Evolutionary conservation across 2,888 invertebrate species (phyloP).

Genomic region (Meta bourneti): DNA sequence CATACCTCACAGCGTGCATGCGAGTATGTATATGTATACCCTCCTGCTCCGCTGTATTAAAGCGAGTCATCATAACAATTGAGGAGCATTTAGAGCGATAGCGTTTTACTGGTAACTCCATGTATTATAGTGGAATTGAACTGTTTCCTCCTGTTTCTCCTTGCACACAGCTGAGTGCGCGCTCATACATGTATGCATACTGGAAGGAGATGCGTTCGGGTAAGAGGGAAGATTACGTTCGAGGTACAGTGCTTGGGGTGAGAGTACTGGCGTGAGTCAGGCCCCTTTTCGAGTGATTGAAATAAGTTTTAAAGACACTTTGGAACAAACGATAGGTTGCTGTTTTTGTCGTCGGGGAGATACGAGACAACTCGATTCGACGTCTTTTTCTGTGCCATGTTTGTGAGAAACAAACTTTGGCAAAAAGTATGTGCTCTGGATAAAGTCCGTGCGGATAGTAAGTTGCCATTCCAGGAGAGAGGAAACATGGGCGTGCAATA

Average conservation of each 20-base stretch:
- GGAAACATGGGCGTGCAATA: neutral
- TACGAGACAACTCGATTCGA: neutral
- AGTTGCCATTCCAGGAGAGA: neutral
- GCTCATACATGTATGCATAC: conserved; percentile 39
- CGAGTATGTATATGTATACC: neutral
- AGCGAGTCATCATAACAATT: conserved; percentile 62
- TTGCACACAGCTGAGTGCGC: conserved; percentile 4
- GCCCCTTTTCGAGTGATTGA: conserved; percentile 13
- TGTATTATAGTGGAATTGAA: conserved; percentile 36
- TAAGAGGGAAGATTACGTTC: conserved; percentile 24
- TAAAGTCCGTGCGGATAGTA: neutral
- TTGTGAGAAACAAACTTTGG: neutral
- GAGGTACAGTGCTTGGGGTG: neutral
- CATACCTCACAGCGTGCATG: conserved; percentile 9
- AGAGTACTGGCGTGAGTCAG: conserved; percentile 14
- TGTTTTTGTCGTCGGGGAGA: no score
- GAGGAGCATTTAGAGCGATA: conserved; percentile 61
- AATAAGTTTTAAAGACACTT: conserved; percentile 4
- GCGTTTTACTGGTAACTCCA: conserved; percentile 57
- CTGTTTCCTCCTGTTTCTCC: neutral
- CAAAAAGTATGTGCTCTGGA: neutral
- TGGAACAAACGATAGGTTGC: neutral
- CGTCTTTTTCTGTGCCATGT: neutral
- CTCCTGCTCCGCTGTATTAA: conserved; percentile 27
- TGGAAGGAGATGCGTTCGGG: conserved; percentile 8